phyloP scores from a whole-genome alignment of 2,113 vertebrate genomes.

The Cromileptes altivelis region DNA sequence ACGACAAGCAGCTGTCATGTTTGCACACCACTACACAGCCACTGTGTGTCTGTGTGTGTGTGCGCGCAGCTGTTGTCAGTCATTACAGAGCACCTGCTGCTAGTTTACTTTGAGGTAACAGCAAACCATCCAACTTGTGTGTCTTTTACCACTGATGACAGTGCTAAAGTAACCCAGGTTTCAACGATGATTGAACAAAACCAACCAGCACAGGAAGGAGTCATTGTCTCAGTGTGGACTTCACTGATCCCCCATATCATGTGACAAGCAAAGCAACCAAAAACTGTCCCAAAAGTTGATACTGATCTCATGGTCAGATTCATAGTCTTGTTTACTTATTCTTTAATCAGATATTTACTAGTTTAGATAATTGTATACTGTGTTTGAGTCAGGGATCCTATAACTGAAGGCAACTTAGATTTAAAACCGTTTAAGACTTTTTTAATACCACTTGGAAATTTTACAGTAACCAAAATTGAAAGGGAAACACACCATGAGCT shows the following conservation, averaged over 20 bases:
- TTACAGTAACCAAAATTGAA: not conserved
- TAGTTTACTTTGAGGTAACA: not conserved
- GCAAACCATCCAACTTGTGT: not conserved
- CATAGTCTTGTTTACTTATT: not conserved
- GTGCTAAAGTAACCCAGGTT: not conserved
- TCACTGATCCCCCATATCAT: too few species aligned
- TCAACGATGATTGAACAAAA: not conserved
- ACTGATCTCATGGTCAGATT: not conserved
- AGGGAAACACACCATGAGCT: too few species aligned
- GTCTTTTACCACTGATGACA: not conserved
- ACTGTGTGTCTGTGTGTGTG: not conserved
- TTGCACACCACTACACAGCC: not conserved
- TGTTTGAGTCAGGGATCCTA: not conserved
- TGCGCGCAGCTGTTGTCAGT: constrained; percentile 22
- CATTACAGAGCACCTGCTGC: constrained; percentile 37
- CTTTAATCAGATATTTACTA: not conserved
- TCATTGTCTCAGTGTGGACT: not conserved
- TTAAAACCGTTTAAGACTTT: not conserved
- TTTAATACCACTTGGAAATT: too few species aligned
- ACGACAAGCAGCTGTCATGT: constrained; percentile 28
- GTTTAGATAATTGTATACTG: not conserved
- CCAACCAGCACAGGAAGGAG: not conserved
- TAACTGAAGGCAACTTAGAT: not conserved
- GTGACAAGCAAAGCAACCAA: not conserved
- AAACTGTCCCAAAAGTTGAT: not conserved